Conservation (phyloP, 2,797 vertebrate species). For the Sibirionetta formosa region DNA sequence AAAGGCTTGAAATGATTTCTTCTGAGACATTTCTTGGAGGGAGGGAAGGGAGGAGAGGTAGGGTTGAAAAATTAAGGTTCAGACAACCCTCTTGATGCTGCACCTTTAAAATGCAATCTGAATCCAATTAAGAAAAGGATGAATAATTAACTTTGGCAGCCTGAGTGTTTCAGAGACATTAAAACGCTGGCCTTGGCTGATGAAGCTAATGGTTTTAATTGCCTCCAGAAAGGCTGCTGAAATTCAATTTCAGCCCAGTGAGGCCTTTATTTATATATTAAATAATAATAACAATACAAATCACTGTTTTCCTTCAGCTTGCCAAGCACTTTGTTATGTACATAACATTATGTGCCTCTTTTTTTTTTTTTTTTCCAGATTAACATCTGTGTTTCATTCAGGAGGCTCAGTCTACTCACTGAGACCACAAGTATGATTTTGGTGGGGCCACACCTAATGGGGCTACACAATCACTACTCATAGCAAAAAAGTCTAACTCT, state of each 20-base stretch:
- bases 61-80: background rate
- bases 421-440: background rate
- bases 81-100: background rate
- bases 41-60: background rate
- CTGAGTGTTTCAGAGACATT: slow-evolving; percentile 56
- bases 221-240: slow-evolving; percentile 67
- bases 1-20: background rate
- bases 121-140: slow-evolving; percentile 57
- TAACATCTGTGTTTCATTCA: slow-evolving; percentile 9
- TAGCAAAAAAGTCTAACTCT: background rate
- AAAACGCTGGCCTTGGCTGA: slow-evolving; percentile 52
- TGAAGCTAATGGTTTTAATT: slow-evolving; percentile 74
- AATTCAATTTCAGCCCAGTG: slow-evolving; percentile 59
- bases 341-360: background rate
- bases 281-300: slow-evolving; percentile 62
- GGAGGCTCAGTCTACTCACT: background rate
- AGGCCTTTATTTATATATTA: slow-evolving; percentile 55
- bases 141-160: slow-evolving; percentile 75
- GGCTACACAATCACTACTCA: background rate
- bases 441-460: background rate
- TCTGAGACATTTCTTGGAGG: background rate
- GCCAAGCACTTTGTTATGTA: slow-evolving; percentile 54
- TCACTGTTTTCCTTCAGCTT: slow-evolving; percentile 52
- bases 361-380: background rate
- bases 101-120: slow-evolving; percentile 56